A percentile compares a stretch with the other conserved stretches of the same genome.
Evolutionary conservation across 2,888 invertebrate genomes (phyloP).

Genomic region (Harmothoe impar): DNA sequence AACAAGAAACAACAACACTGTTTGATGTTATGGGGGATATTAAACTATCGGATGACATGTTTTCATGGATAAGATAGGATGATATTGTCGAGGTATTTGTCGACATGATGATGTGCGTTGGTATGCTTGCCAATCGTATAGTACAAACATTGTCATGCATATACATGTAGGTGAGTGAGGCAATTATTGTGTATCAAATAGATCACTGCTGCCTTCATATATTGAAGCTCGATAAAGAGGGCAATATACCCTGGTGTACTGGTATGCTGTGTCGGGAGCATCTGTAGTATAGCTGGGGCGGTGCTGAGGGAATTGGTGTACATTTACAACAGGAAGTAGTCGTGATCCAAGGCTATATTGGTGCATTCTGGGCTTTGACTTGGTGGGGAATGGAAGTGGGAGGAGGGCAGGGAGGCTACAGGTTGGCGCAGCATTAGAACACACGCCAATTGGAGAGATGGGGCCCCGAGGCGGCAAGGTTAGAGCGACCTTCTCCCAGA

Average conservation of each 20-base stretch:
- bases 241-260: not conserved
- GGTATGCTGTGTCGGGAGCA: no score
- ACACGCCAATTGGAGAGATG: not conserved
- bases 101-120: no score
- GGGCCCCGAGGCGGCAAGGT: not conserved
- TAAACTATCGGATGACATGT: no score
- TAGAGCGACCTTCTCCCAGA: not conserved
- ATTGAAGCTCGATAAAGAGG: not conserved
- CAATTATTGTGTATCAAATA: no score
- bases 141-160: no score
- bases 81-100: no score
- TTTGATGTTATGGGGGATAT: not conserved
- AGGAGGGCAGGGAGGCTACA: not conserved
- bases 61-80: no score
- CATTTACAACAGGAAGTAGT: conserved; percentile 17
- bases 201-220: no score
- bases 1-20: not conserved
- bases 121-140: no score
- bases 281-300: conserved; percentile 22
- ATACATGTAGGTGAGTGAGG: no score
- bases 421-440: not conserved
- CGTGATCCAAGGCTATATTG: not conserved
- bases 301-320: not conserved
- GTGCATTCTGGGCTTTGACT: conserved; percentile 21
- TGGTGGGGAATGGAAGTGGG: not conserved